Base-by-base conservation (phyloP, 2,113 vertebrate genomes). In the Leptobrachium leishanense region DNA sequence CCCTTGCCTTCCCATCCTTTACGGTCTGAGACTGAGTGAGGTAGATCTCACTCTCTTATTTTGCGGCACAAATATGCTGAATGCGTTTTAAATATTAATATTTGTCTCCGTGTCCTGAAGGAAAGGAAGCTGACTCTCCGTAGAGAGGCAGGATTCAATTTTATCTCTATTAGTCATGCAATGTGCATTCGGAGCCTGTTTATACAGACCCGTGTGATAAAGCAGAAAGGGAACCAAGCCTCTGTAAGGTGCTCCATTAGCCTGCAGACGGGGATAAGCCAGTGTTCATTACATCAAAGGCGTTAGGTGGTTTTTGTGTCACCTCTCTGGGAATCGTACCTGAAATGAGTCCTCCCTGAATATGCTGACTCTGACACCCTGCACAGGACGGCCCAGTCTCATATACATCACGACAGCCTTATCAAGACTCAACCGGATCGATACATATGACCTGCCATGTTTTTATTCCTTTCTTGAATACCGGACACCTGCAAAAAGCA, bases 61-160 rank as follows among this genome's bases (percentile, higher is more conserved):
- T 43, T 39, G 10, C 13, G 7, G 43, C 67, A 70, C 75, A 69
- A 63, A 76, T 43, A 46, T 68, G 7, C 39, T n/a, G 63, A 55
- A 76, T 43, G 53, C 46, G 43, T 67, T 77, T 77, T 69, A 77
- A 62, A 77, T 69, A 69, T 77, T 77, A 69, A 62, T 69, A 69
- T 69, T 70, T 44, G 67, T 77, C 55, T 57, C 42, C 54, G 44
- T 77, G 42, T 39, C 54, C 3, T 46, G 53, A 7, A 39, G 75
- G 55, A 62, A 9, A 41, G 67, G 41, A 31, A 43, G 41, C 55
- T 57, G 66, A 1, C 67, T 10, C 42, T 77, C 6, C 13, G 44
- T 46, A 41, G 12, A 76, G 64, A 76, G 64, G 63, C 11, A 67
- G 64, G 67, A 54, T 67, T 76, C 44, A 67, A 67, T 62, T 77